These are phyloP conservation scores for Anagrus nilaparvatae DNA, from an alignment of 1,140 invertebrate genomes.

Conservation along the genomic window DNA sequence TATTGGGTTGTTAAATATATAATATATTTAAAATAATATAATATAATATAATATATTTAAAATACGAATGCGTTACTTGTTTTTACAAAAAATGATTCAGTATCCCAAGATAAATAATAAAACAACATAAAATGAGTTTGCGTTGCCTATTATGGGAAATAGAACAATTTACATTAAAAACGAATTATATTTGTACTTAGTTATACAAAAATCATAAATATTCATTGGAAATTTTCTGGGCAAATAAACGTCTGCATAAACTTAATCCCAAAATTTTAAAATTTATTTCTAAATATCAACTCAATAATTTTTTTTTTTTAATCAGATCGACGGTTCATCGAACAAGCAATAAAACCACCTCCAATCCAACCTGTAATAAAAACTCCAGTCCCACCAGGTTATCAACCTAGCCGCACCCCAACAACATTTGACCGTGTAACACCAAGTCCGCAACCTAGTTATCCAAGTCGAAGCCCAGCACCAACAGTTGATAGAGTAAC, in stretches of 20 bases:
- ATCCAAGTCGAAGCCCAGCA: neutral
- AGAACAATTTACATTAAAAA: too few species aligned
- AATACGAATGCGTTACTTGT: too few species aligned
- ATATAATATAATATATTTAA: too few species aligned
- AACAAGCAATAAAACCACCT: conserved; percentile 67
- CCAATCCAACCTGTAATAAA: conserved; percentile 53
- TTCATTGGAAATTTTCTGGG: neutral
- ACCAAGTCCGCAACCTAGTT: conserved; percentile 6
- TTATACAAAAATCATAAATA: neutral
- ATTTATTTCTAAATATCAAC: too few species aligned
- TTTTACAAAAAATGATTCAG: too few species aligned
- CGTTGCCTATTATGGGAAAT: too few species aligned
- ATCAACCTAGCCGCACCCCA: conserved; percentile 20
- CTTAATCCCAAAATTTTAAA: conserved; percentile 2
- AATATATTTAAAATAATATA: too few species aligned
- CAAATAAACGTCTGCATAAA: too few species aligned
- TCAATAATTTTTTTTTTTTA: conserved; percentile 9
- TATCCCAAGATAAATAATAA: too few species aligned
- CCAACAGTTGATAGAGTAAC: neutral
- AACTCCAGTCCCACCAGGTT: conserved; percentile 23
- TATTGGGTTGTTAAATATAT: too few species aligned
- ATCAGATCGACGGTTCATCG: conserved; percentile 69
- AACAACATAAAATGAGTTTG: too few species aligned
- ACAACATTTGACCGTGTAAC: conserved; percentile 20
- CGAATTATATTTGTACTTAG: too few species aligned